A percentile compares a stretch with the other conserved stretches of the same genome.
Evolutionary conservation across 2,888 invertebrate species (phyloP).

Genomic region (Leptogaster cylindrica): DNA sequence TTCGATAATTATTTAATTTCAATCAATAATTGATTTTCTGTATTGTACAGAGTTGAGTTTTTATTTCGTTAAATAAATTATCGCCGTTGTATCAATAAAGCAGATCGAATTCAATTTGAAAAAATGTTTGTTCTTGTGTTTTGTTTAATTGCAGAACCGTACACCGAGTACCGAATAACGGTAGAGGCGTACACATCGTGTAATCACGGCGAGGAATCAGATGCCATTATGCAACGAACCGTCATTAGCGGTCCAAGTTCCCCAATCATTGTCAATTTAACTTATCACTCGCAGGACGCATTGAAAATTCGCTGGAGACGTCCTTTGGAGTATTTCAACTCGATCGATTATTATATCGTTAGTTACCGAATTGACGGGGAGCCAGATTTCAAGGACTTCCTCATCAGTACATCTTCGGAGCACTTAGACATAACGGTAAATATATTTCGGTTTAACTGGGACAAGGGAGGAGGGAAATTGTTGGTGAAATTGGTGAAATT

Average conservation of each 20-base stretch:
- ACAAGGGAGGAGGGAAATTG: too few species aligned
- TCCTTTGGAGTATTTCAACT: constrained; percentile 77
- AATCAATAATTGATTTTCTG: not conserved
- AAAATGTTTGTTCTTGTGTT: constrained; percentile 22
- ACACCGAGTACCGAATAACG: constrained; percentile 85
- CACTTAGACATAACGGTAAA: constrained; percentile 75
- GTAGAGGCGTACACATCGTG: constrained; percentile 80
- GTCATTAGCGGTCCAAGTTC: constrained; percentile 85
- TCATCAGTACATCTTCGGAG: constrained; percentile 68
- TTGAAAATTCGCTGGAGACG: constrained; percentile 86
- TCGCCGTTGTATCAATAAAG: not conserved
- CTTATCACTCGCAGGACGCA: constrained; percentile 79
- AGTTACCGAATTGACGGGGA: constrained; percentile 59
- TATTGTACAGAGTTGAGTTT: not conserved
- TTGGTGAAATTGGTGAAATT: too few species aligned
- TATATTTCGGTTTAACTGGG: not conserved
- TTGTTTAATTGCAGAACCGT: constrained; percentile 73
- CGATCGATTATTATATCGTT: constrained; percentile 80
- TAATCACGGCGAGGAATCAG: constrained; percentile 78
- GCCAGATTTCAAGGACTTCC: constrained; percentile 58
- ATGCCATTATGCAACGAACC: constrained; percentile 75
- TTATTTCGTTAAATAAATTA: too few species aligned
- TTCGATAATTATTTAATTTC: too few species aligned
- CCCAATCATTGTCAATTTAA: constrained; percentile 81
- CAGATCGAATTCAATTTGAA: not conserved